These are phyloP conservation scores for Parotocinclus haroldoi DNA, from an alignment of 2,797 vertebrate genomes.

Conservation along the genomic window DNA sequence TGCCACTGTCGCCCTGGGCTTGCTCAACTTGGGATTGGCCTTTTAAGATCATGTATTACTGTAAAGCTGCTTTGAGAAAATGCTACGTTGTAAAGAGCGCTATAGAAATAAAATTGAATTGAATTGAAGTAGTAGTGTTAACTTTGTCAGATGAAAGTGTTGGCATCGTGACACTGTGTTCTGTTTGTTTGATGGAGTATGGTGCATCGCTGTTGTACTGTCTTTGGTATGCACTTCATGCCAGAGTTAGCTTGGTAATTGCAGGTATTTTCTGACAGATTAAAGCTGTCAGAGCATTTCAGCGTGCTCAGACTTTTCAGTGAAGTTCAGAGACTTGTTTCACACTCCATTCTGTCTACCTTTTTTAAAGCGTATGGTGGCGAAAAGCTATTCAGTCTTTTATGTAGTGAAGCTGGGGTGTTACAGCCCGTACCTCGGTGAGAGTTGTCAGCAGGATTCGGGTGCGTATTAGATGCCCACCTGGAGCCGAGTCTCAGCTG, in stretches of 20 bases:
- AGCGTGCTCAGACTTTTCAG: too few species aligned
- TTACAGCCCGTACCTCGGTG: neutral
- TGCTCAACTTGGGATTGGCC: too few species aligned
- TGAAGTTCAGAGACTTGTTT: too few species aligned
- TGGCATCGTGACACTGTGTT: neutral
- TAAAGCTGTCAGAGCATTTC: neutral
- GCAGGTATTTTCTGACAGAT: constrained; percentile 9
- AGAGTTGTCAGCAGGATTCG: constrained; percentile 14
- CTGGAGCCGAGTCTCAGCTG: constrained; percentile 30
- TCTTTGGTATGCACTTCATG: neutral
- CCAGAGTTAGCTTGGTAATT: too few species aligned
- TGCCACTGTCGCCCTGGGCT: too few species aligned
- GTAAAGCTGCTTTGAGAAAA: too few species aligned
- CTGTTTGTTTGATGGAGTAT: neutral
- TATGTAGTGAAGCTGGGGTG: neutral
- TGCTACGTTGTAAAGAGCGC: too few species aligned
- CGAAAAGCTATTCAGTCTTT: too few species aligned
- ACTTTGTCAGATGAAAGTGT: neutral
- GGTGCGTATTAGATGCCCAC: constrained; percentile 23
- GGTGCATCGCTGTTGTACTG: neutral
- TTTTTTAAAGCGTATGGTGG: too few species aligned
- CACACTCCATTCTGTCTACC: too few species aligned
- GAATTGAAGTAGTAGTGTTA: neutral
- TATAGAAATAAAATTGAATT: too few species aligned
- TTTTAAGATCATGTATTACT: too few species aligned